Base-by-base conservation (phyloP, 2,888 invertebrate genomes). In the Andrena bucephala region DNA sequence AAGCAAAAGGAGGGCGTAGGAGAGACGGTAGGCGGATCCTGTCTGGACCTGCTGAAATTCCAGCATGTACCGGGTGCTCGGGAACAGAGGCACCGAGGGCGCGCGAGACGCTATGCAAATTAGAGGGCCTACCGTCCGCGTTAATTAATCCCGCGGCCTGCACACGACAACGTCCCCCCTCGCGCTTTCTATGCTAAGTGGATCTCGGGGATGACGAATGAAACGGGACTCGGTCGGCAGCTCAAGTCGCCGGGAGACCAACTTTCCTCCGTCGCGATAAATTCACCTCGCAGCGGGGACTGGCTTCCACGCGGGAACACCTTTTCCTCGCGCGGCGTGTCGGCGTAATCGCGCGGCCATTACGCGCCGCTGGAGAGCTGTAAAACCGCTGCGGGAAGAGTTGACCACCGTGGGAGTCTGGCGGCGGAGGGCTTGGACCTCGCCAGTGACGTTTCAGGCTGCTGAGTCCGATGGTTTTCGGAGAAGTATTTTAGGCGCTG, bases 21-120 rank as follows among this genome's bases (percentile, higher is more conserved):
- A 78, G 79, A 79, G 79, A 81, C 65, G 82, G 87, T 86, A 85
- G 88, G 87, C 84, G 88, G 88, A 84, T 85, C 82, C 84, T 81
- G 88, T 87, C 87, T 88, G 83, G 87, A 80, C 85, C 86, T 84
- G 84, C 77, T 85, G 87, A 87, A 90, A 91, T 88, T 90, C 87
- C 87, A 82, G 67, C 77, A 78, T 89, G 85, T 90, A 89, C 88
- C 88, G 89, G 90, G 88, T 90, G 87, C 85, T 85, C 86, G 69
- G 27, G 71, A 85, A 77, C 60, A 71, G 77, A 75, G 67, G 42
- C 67, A 62, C 62, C 62, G 67, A 57, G 36, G 33, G 50, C 27
- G 50, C 33, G 70, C 79, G 62, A 33, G 33, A 69, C 73, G 7
- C 63, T 69, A 81, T 81, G 81, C 69, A 81, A 81, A 81, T 79